Conservation (phyloP, 1,140 invertebrate genomes). For the Brachionus koreanus region DNA sequence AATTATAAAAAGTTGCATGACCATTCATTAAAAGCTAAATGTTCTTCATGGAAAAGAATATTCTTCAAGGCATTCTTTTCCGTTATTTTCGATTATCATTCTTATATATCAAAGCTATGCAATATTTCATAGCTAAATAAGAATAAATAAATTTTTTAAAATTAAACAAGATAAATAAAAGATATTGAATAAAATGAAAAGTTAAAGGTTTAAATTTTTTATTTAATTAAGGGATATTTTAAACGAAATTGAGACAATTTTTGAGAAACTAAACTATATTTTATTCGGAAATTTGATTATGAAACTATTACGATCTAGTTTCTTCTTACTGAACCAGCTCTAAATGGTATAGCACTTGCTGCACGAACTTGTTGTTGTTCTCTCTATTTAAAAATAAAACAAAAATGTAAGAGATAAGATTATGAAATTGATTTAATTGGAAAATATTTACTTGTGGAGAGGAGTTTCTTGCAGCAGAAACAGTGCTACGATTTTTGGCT, state of each 20-base stretch:
- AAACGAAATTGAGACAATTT: background rate
- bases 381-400: background rate
- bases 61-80: too few species aligned
- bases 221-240: background rate
- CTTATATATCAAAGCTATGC: too few species aligned
- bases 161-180: background rate
- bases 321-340: conserved; percentile 24
- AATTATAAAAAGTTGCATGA: too few species aligned
- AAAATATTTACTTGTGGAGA: conserved; percentile 21
- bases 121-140: too few species aligned
- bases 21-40: too few species aligned
- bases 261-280: background rate
- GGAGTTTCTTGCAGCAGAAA: background rate
- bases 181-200: background rate
- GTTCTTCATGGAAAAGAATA: too few species aligned
- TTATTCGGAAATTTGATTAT: background rate
- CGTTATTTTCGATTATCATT: too few species aligned
- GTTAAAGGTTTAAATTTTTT: background rate
- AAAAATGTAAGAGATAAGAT: too few species aligned
- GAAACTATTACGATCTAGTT: background rate
- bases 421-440: background rate
- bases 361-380: conserved; percentile 32
- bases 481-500: conserved; percentile 82
- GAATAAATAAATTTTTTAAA: background rate
- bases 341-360: background rate